These are phyloP conservation scores for Rhynchomys soricoides DNA, from an alignment of 2,113 vertebrate species.

Conservation along the genomic window DNA sequence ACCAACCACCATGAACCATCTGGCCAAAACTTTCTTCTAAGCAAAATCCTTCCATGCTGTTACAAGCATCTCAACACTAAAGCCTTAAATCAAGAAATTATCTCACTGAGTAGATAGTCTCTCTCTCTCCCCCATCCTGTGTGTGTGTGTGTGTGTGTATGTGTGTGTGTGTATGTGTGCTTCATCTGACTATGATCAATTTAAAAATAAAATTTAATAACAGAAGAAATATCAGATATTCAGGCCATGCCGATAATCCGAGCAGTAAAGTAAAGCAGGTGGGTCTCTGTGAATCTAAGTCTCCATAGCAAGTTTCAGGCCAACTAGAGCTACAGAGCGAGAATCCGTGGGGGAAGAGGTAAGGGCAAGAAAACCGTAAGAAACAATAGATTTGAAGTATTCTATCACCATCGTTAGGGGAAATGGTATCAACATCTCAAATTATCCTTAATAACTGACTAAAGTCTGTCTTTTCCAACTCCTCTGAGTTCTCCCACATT, in stretches of 20 bases:
- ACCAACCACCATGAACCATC: background rate
- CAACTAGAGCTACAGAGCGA: background rate
- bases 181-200: background rate
- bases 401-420: background rate
- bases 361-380: background rate
- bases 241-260: no score
- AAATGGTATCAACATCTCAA: background rate
- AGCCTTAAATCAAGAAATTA: background rate
- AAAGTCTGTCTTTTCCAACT: background rate
- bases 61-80: slow-evolving; percentile 7
- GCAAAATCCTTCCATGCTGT: slow-evolving; percentile 3
- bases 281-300: background rate
- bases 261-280: background rate
- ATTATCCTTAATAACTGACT: background rate
- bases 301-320: background rate
- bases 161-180: background rate
- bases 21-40: background rate
- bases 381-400: background rate
- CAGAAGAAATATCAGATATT: background rate
- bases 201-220: background rate
- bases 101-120: background rate
- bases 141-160: background rate
- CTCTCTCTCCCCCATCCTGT: no score
- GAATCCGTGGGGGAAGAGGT: background rate
- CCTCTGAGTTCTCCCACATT: background rate